These are phyloP conservation scores for Arbacia lixula DNA, from an alignment of 53 echinoderm and acorn worm species.

Conservation along the genomic window DNA sequence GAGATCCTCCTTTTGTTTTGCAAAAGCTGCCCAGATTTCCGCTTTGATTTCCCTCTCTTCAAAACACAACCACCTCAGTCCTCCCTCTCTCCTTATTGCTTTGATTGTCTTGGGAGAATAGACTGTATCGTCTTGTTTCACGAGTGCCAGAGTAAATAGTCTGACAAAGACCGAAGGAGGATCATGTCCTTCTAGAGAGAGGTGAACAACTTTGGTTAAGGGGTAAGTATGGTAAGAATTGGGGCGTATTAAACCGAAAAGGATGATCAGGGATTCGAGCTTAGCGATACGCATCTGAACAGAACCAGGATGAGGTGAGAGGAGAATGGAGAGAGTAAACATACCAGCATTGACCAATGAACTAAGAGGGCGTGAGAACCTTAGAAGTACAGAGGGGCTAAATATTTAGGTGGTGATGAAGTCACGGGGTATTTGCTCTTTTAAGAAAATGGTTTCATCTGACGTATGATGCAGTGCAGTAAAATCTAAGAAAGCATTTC, in stretches of 20 bases:
- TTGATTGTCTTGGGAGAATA: neutral
- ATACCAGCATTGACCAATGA: no score
- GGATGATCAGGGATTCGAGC: neutral
- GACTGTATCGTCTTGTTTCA: slow-evolving; percentile 1
- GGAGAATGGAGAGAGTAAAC: slow-evolving; percentile 1
- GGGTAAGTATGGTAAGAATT: slow-evolving; percentile 18
- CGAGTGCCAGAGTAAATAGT: slow-evolving; percentile 16
- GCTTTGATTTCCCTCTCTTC: slow-evolving; percentile 26
- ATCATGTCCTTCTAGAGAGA: slow-evolving; percentile 13
- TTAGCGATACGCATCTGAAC: no score
- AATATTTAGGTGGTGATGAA: no score
- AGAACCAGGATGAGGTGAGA: slow-evolving; percentile 3
- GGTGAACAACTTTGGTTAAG: neutral
- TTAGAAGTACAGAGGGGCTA: no score
- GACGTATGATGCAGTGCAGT: no score
- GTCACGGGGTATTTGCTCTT: no score
- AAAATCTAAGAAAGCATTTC: no score
- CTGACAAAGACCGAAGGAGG: neutral
- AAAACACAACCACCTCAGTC: neutral
- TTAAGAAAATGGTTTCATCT: no score
- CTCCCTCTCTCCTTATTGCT: neutral
- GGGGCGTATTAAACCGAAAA: slow-evolving; percentile 34
- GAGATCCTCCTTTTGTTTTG: slow-evolving; percentile 34
- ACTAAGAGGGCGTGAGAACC: no score
- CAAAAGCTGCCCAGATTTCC: slow-evolving; percentile 32